Evolutionary conservation across 2,797 vertebrate species (phyloP), one percentile per base, ranked within the genome.

Genomic region (Clarias fuscus): DNA sequence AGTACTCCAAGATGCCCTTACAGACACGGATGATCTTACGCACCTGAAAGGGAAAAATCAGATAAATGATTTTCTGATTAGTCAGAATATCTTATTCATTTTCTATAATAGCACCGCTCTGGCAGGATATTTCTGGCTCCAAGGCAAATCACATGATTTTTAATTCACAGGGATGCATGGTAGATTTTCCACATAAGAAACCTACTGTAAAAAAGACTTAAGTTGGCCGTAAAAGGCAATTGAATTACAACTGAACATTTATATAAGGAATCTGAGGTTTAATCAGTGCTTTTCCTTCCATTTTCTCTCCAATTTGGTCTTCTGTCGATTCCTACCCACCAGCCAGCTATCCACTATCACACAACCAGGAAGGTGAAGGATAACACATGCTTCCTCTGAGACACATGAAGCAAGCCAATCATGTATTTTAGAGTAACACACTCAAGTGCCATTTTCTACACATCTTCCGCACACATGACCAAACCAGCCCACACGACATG

Each of bases 11-110:
- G 93, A 99, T 99, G 67, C 98, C 98, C 95, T 98, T 99, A 94
- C 98, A 99, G 89, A 99, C 98, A 78, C 98, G 95, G 88, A 99
- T 99, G 85, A 99, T 99, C 95, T 97, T 99, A 88, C 98, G 97
- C 90, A 99, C 98, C 98, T 99, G 88, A 53, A 68, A 89, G 56
- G 15, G 27, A 91, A 88, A 88, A 40, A 88, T 3, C 48, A 68
- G 62, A 64, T 17, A 20, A 61, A 30, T 4, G 2, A 53, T 53
- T 53, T 53, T 77, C 30, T 22, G 18, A 61, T 22, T 78, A 30
- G 8, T 33, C 53, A 78, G 14, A 78, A 14, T 0, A 20, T 78
- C 8, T 65, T 48, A 1, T 62, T 81, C 1, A 48, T 67, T 30
- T 27, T 48, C 20, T 65, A 65, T 27, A 67, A 53, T 30, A 65